Evolutionary conservation across 2,888 invertebrate genomes (phyloP), one percentile per base, ranked within the genome.

Genomic region (Sinopyrophorus schimmeli): DNA sequence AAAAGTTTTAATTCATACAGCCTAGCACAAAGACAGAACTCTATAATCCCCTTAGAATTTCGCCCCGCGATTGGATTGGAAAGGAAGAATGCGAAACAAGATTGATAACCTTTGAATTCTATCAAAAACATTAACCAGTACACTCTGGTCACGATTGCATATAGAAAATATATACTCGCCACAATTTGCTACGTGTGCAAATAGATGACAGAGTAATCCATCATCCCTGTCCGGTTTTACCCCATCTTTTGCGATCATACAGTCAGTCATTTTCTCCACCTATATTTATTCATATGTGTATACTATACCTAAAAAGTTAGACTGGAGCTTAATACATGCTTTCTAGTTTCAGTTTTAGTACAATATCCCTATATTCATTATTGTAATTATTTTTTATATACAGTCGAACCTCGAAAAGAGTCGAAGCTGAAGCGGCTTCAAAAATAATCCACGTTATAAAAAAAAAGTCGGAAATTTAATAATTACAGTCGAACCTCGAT

Each of bases 131-230:
- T 67, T 67, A 65, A 64, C 65, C 63, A 63, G 62, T 57, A 63
- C 61, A 59, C 65, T 59, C 61, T 56, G 62, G 64, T 62, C 65
- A 62, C 65, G 63, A 59, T 57, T 53, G 47, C 50, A 50, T 47
- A 59, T 47, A 54, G 44, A 47, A 54, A 54, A 59, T 59, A n/a
- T n/a, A 59, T 49, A 63, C 60, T 62, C 63, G 65, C 63, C 67
- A 67, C 69, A 68, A 71, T 70, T 71, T 70, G 70, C 69, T 69
- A 67, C 66, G 65, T 68, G 67, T 67, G 67, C 65, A 63, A 64
- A 66, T 64, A 64, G 65, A 64, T 66, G 71, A 68, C 67, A 68
- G 66, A 49, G 64, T 60, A 66, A 72, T 72, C 70, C 67, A 72
- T 72, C 72, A 72, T 70, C 62, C 55, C 62, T 65, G 67, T 65